These are phyloP conservation scores for Leptogaster cylindrica DNA, from an alignment of 2,888 invertebrate species.

Conservation along the genomic window DNA sequence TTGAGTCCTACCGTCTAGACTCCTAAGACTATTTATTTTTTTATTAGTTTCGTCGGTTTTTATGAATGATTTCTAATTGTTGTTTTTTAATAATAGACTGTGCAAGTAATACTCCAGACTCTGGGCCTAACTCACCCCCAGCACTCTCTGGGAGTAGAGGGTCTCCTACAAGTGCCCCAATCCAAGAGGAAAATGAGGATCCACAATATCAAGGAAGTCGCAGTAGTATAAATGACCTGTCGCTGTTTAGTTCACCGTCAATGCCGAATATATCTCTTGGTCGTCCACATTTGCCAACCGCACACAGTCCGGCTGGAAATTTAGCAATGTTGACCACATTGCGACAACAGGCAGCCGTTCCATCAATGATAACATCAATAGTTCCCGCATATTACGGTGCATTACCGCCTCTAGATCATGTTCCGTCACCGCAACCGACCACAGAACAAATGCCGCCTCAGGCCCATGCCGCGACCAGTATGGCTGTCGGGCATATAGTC, in stretches of 20 bases:
- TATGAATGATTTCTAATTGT: too few relatives aligned
- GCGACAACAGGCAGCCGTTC: slow-evolving; percentile 51
- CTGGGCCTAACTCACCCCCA: slow-evolving; percentile 78
- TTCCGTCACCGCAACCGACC: slow-evolving; percentile 49
- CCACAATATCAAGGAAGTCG: slow-evolving; percentile 68
- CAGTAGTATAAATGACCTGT: slow-evolving; percentile 74
- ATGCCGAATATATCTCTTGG: slow-evolving; percentile 97
- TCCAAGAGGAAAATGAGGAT: slow-evolving; percentile 83
- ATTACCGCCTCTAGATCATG: slow-evolving; percentile 55
- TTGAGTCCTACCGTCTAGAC: too few relatives aligned
- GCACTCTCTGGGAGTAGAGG: slow-evolving; percentile 67
- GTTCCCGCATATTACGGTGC: slow-evolving; percentile 58
- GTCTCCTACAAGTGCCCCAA: slow-evolving; percentile 73
- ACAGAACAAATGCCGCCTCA: slow-evolving; percentile 68
- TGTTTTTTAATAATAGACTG: slow-evolving; percentile 61
- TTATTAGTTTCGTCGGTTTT: too few relatives aligned
- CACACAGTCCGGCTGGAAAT: slow-evolving; percentile 54
- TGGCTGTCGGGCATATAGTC: slow-evolving; percentile 46
- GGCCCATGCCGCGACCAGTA: slow-evolving; percentile 64
- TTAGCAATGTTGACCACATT: slow-evolving; percentile 58
- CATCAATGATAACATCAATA: slow-evolving; percentile 50
- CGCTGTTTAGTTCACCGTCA: slow-evolving; percentile 92
- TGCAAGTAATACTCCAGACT: slow-evolving; percentile 71
- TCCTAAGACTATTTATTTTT: too few relatives aligned
- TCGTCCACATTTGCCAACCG: slow-evolving; percentile 70